Evolutionary conservation across 2,113 vertebrate genomes (phyloP).

Genomic region (Seriola rivoliana): DNA sequence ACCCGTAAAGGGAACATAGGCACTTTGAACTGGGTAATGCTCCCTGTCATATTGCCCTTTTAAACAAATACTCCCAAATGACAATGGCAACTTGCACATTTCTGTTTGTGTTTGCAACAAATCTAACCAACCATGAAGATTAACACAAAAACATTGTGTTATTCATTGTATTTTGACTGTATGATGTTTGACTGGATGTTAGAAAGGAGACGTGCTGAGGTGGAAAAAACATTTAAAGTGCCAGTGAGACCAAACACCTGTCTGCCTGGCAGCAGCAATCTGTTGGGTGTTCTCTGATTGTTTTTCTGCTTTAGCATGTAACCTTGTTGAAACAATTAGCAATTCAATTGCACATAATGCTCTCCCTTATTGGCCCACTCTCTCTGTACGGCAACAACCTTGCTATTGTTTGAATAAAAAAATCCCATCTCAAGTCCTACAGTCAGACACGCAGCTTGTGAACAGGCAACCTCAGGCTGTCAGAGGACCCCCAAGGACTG

Average conservation of each 20-base stretch:
- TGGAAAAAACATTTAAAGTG: no score
- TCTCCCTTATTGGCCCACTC: neutral
- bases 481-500: no score
- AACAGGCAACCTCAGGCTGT: no score
- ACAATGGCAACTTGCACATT: neutral
- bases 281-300: neutral
- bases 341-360: neutral
- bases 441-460: no score
- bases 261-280: neutral
- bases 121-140: neutral
- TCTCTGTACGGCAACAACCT: no score
- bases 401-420: no score
- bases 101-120: neutral
- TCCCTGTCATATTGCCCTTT: neutral
- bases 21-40: neutral
- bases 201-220: neutral
- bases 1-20: no score
- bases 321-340: no score
- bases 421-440: no score
- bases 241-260: neutral
- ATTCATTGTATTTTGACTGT: neutral
- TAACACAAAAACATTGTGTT: neutral
- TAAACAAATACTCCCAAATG: no score
- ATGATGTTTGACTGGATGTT: neutral
- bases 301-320: no score